Base-by-base conservation (phyloP, 2,888 invertebrate genomes). In the Xestia xanthographa region DNA sequence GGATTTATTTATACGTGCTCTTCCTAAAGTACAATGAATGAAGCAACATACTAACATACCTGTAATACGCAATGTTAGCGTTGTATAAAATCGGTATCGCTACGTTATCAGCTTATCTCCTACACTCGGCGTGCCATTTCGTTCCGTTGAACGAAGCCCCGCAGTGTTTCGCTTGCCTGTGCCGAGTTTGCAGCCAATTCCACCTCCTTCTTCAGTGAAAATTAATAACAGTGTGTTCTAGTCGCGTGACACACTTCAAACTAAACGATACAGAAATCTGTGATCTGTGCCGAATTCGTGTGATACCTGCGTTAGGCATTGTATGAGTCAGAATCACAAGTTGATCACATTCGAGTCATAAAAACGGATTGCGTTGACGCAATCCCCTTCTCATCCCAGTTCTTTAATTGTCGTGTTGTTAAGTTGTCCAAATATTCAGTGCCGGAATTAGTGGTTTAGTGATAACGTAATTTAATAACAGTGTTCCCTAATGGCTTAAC, bases 41-140 rank as follows among this genome's bases (percentile, higher is more conserved):
- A 83, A 88, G 88, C 86, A 90, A 89, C 81, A 84, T 76, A 80
- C 70, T 83, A 90, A 89, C 82, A 82, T 77, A 81, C 70, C 88
- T 87, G 89, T 86, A 88, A 90, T 92, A 91, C 91, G 91, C 91
- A 93, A 93, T 92, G 91, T 94, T 93, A 91, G 91, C 91, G 88
- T 90, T 90, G 90, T 92, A 91, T 92, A 91, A 93, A 93, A 91
- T 92, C 89, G 89, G 91, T 96, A 95, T 95, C 95, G 94, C 91
- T 73, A 82, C 89, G 91, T 96, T 96, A 96, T 96, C 96, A 95
- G 95, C 95, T 95, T 96, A 96, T 96, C 96, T 95, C 84, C 84
- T 86, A 88, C 91, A 91, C 93, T 93, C 92, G 90, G 92, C 93
- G 92, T 95, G 93, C 95, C 93, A 95, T 95, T 95, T 93, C 91